Evolutionary conservation across 2,113 vertebrate species (phyloP).

Genomic region (Saiga tatarica): DNA sequence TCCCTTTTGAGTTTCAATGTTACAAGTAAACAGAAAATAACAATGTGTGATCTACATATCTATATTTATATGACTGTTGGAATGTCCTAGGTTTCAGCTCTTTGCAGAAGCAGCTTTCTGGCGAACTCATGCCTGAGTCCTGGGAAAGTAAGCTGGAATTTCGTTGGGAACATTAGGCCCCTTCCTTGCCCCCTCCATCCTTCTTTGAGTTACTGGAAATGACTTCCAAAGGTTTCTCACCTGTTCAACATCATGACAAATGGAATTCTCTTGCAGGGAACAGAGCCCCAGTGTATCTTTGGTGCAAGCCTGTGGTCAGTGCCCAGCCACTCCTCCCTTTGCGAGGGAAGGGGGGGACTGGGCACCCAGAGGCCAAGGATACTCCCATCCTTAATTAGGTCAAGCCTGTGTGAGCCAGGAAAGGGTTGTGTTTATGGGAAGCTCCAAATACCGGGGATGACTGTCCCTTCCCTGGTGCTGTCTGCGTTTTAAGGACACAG

Average conservation of each 20-base stretch:
- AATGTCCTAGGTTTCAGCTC: not conserved
- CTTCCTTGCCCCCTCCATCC: not conserved
- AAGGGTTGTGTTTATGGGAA: not conserved
- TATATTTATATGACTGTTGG: fast-evolving
- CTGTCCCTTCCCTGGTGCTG: not conserved
- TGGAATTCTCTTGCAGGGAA: not conserved
- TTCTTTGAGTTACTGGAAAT: not conserved
- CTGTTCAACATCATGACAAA: fast-evolving
- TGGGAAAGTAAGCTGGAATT: too few relatives aligned
- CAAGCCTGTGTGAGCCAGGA: not conserved
- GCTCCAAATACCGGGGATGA: fast-evolving
- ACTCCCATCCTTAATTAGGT: slow-evolving; percentile 47
- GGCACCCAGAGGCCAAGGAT: not conserved
- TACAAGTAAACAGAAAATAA: too few relatives aligned
- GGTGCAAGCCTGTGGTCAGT: not conserved
- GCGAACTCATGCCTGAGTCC: fast-evolving
- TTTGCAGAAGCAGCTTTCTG: not conserved
- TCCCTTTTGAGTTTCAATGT: not conserved
- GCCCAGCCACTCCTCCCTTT: not conserved
- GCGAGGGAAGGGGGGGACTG: not conserved
- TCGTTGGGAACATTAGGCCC: fast-evolving
- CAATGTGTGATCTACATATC: fast-evolving
- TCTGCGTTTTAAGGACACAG: not conserved
- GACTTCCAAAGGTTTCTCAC: not conserved
- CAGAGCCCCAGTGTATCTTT: not conserved